A percentile compares a stretch with the other conserved stretches of the same genome.
Evolutionary conservation across 2,888 invertebrate genomes (phyloP).

Genomic region (Frankliniella intonsa): DNA sequence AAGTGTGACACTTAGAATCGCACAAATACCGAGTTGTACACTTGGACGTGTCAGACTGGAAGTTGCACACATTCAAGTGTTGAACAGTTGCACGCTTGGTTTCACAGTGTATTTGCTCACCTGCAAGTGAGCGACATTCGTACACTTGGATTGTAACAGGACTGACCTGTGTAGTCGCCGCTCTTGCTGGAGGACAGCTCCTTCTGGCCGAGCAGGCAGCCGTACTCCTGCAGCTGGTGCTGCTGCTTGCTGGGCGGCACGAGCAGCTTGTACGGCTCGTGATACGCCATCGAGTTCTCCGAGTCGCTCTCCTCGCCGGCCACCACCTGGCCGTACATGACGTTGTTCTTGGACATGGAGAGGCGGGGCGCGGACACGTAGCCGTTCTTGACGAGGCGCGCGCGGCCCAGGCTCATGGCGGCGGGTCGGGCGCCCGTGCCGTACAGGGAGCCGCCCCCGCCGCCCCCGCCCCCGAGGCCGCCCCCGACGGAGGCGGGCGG

Average conservation of each 20-base stretch:
- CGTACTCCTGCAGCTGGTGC: constrained; percentile 49
- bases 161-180: constrained; percentile 50
- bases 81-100: too few species aligned
- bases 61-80: too few species aligned
- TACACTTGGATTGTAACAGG: not conserved
- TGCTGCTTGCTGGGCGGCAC: constrained; percentile 36
- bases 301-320: constrained; percentile 51
- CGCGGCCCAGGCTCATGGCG: constrained; percentile 41
- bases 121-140: too few species aligned
- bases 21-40: constrained; percentile 50
- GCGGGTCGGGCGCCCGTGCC: not conserved
- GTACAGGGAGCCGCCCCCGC: constrained; percentile 15
- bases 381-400: constrained; percentile 40
- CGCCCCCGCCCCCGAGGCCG: not conserved
- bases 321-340: constrained; percentile 49
- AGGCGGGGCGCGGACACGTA: constrained; percentile 32
- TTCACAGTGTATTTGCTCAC: too few species aligned
- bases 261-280: constrained; percentile 54
- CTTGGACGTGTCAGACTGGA: too few species aligned
- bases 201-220: constrained; percentile 51
- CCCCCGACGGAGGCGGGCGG: not conserved
- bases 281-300: constrained; percentile 55
- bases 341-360: constrained; percentile 43
- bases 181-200: constrained; percentile 51
- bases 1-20: not conserved